A percentile compares a stretch with the other conserved stretches of the same genome.
Conservation (phyloP, 2,888 invertebrate genomes). For the Acronicta psi region DNA sequence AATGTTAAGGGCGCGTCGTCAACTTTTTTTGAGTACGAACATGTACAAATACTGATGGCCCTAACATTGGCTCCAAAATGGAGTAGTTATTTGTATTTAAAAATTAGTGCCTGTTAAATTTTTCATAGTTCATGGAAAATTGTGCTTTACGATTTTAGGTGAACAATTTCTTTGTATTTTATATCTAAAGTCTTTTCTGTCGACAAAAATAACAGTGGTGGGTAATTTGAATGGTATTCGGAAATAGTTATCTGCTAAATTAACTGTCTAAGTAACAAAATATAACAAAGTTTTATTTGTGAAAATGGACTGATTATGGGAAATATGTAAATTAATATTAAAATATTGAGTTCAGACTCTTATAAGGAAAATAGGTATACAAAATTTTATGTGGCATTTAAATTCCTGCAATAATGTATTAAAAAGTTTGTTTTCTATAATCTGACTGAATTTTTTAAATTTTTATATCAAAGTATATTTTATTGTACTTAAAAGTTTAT, state of each 20-base stretch:
- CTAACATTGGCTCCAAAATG: slow-evolving; percentile 43
- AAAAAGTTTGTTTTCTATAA: slow-evolving; percentile 50
- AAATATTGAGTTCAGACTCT: slow-evolving; percentile 31
- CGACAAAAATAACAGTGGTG: slow-evolving; percentile 42
- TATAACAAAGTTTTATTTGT: slow-evolving; percentile 37
- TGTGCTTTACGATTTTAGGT: slow-evolving; percentile 50
- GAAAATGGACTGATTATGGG: slow-evolving; percentile 35
- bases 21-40: slow-evolving; percentile 45
- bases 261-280: slow-evolving; percentile 33
- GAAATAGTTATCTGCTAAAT: slow-evolving; percentile 34
- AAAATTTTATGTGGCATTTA: slow-evolving; percentile 31
- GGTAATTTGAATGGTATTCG: slow-evolving; percentile 37
- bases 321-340: slow-evolving; percentile 34
- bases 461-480: slow-evolving; percentile 60
- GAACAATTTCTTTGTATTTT: slow-evolving; percentile 40
- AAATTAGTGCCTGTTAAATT: slow-evolving; percentile 56
- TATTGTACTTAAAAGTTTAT: slow-evolving; percentile 57
- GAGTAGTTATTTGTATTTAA: slow-evolving; percentile 41
- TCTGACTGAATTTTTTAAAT: slow-evolving; percentile 56
- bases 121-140: slow-evolving; percentile 57
- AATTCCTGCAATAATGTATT: slow-evolving; percentile 44
- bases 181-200: slow-evolving; percentile 37
- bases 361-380: slow-evolving; percentile 23
- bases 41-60: slow-evolving; percentile 47
- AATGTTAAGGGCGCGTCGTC: slow-evolving; percentile 27